Evolutionary conservation across 2,797 vertebrate genomes (phyloP), one percentile per base, ranked within the genome.

Genomic region (Enteromius radiatus): DNA sequence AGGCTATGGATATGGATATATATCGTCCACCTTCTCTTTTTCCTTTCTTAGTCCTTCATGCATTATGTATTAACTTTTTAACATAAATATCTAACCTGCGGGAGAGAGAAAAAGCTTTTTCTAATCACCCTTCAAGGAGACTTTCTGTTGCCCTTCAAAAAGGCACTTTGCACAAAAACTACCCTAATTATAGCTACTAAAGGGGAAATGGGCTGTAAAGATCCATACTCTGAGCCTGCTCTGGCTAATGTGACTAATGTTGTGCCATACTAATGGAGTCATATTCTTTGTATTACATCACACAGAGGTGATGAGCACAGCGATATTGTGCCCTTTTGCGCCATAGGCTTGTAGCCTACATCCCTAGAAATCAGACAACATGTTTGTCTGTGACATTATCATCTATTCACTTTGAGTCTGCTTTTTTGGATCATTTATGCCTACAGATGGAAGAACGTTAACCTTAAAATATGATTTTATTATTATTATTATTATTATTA

Each of bases 1-100:
- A 45, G 23, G 43, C 10, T 45, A 59, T 45, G 23, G 26, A 47
- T 65, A 82, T 56, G 21, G 38, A 64, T 68, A 19, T 33, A 17
- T 54, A 45, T 54, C 38, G 28, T 28, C 28, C 49, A 67, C 56
- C 41, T 64, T 68, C 56, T n/a, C 15, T 33, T 80, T 74, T 61
- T 54, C 23, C 61, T 36, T 76, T 74, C 61, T 54, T 43, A 76
- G 76, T 23, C 52, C 56, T 73, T 85, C 80, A 85, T 87, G 77
- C 56, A 85, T 87, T 77, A 80, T 80, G 70, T 19, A 83, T 83
- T 33, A 65, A 21, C 83, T 59, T 64, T 78, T 84, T 79, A 84
- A 78, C 82, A 86, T 84, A 84, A 84, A 83, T 87, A 87, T 84
- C 54, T 74, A 86, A 85, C 86, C 80, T 80, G 65, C 23, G 36